A percentile compares a stretch with the other conserved stretches of the same genome.
Conservation (phyloP, 2,888 invertebrate species). For the Candidula unifasciata region DNA sequence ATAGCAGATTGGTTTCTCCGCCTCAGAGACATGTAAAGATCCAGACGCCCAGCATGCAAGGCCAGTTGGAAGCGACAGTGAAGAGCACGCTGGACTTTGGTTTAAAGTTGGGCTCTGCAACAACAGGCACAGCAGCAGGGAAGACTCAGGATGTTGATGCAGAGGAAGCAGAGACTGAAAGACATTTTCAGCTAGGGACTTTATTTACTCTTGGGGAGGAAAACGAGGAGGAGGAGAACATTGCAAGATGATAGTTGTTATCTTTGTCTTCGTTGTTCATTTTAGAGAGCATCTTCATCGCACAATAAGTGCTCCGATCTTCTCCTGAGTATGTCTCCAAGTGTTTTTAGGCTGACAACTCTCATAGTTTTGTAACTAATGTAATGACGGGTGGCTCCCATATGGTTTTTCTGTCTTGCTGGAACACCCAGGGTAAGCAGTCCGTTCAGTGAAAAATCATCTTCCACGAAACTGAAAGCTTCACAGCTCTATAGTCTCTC, state of each 20-base stretch:
- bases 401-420: too few relatives aligned
- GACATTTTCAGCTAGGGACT: neutral
- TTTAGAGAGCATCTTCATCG: too few relatives aligned
- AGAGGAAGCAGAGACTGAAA: conserved; percentile 26
- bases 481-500: too few relatives aligned
- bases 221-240: conserved; percentile 36
- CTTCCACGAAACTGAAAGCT: too few relatives aligned
- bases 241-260: conserved; percentile 27
- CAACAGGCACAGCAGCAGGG: neutral
- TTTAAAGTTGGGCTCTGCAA: neutral
- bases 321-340: too few relatives aligned
- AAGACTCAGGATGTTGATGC: neutral
- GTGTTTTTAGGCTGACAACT: too few relatives aligned
- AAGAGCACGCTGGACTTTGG: neutral
- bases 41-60: neutral
- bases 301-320: too few relatives aligned
- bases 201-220: conserved; percentile 42
- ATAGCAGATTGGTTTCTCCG: neutral
- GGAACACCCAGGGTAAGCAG: too few relatives aligned
- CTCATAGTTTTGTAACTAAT: too few relatives aligned
- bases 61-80: neutral
- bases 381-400: too few relatives aligned
- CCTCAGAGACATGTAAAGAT: neutral
- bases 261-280: too few relatives aligned
- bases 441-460: too few relatives aligned